Evolutionary conservation across 2,113 vertebrate species (phyloP), one percentile per base, ranked within the genome.

Genomic region (Uropsilus gracilis): DNA sequence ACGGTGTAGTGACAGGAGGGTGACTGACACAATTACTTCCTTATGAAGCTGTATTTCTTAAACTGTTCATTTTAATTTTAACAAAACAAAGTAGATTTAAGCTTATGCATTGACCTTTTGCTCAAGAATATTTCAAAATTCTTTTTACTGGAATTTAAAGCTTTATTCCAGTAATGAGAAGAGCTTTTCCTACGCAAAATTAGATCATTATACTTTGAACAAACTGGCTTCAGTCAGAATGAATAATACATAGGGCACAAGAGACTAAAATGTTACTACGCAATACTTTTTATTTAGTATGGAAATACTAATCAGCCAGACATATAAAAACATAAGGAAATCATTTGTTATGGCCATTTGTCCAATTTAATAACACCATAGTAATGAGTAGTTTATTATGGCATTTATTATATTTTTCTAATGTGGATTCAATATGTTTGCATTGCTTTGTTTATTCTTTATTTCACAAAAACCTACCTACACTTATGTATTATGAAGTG

Each of bases 61-160:
- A 98, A 98, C 77, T 97, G 96, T 94, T 97, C 97, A 96, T 98
- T 98, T 96, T 96, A 95, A 98, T 98, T 98, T 98, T 97, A 97
- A 96, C 96, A 98, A 98, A 95, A 96, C 81, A 96, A 95, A 98
- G 97, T 0, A 91, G 94, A 97, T 97, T 97, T 97, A 97, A 96
- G 76, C 84, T 95, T 78, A 72, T 94, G 89, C 88, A 97, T 95
- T 97, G 97, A 98, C 88, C 94, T 94, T 73, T 69, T 97, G 96
- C 95, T 96, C 95, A 98, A 97, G 84, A 96, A 97, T 95, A 97
- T 97, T 96, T 97, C 86, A 97, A 98, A 97, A 97, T 96, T 97
- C 76, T 96, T 98, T 98, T 98, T 97, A 97, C 95, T 98, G 95
- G 95, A 98, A 97, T 24, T 97, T 97, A 96, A 97, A 96, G 95